These are phyloP conservation scores for Lamprologus lemairii DNA, from an alignment of 2,113 vertebrate genomes.

Conservation along the genomic window DNA sequence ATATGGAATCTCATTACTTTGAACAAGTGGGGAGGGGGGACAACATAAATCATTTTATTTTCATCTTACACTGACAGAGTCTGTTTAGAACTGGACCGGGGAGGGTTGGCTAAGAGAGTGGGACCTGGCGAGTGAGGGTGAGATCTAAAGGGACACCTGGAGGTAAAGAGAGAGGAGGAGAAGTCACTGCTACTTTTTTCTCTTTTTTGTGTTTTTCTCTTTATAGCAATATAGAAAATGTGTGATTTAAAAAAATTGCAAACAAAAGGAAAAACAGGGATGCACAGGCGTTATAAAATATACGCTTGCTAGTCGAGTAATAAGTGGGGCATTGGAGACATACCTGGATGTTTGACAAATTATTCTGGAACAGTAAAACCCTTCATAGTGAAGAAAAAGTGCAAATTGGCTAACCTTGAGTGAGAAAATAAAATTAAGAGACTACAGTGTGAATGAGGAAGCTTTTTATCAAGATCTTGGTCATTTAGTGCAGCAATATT, in stretches of 20 bases:
- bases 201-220: not conserved
- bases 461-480: not conserved
- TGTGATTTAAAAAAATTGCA: not conserved
- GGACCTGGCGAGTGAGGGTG: constrained; percentile 13
- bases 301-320: not conserved
- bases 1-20: constrained; percentile 77
- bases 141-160: not conserved
- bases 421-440: not conserved
- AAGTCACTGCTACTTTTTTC: not conserved
- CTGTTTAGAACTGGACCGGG: constrained; percentile 42
- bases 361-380: not conserved
- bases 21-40: constrained; percentile 70
- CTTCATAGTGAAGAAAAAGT: not conserved
- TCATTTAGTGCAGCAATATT: not conserved
- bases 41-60: constrained; percentile 75
- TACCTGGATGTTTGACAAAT: not conserved
- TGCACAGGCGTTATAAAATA: not conserved
- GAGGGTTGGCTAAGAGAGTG: constrained; percentile 14
- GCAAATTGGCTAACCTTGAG: not conserved
- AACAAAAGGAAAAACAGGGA: not conserved
- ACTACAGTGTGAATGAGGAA: not conserved
- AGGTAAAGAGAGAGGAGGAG: not conserved
- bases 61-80: constrained; percentile 58
- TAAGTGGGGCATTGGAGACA: not conserved
- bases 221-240: not conserved